phyloP scores from a whole-genome alignment of 2,113 vertebrate genomes.

The Phoxinus phoxinus region DNA sequence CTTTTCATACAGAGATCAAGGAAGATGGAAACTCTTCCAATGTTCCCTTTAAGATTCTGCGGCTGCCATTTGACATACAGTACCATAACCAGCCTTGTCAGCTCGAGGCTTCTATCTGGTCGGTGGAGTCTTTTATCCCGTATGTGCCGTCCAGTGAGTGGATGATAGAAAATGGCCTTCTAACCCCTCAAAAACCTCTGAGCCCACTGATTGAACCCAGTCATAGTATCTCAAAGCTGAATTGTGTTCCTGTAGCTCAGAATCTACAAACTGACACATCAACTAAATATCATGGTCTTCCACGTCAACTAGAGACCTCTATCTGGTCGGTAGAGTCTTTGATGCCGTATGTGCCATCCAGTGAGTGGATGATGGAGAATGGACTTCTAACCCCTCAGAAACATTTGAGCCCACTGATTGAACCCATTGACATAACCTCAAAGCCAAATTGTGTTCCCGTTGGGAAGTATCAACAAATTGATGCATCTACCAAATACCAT shows the following conservation, averaged over 20 bases:
- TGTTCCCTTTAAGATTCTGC: constrained; percentile 62
- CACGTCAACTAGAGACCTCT: constrained; percentile 67
- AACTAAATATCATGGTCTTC: constrained; percentile 38
- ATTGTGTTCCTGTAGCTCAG: neutral
- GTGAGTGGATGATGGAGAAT: constrained; percentile 58
- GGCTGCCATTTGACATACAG: constrained; percentile 65
- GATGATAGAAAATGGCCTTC: constrained; percentile 42
- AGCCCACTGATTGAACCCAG: neutral
- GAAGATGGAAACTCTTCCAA: constrained; percentile 45
- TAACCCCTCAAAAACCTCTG: constrained; percentile 31
- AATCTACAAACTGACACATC: neutral
- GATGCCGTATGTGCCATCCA: constrained; percentile 58
- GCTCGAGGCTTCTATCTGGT: constrained; percentile 74
- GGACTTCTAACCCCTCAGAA: constrained; percentile 35
- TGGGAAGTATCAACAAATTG: constrained; percentile 6
- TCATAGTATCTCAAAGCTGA: constrained; percentile 35
- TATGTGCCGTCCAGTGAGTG: constrained; percentile 62
- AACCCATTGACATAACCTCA: constrained; percentile 22
- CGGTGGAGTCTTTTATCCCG: constrained; percentile 63
- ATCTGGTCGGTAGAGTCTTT: constrained; percentile 73
- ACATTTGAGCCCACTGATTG: neutral
- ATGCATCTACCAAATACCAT: neutral
- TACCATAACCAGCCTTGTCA: constrained; percentile 69
- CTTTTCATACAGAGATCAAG: neutral
- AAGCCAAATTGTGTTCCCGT: neutral